Conservation (phyloP, 2,113 vertebrate species). For the Ornithorhynchus anatinus region DNA sequence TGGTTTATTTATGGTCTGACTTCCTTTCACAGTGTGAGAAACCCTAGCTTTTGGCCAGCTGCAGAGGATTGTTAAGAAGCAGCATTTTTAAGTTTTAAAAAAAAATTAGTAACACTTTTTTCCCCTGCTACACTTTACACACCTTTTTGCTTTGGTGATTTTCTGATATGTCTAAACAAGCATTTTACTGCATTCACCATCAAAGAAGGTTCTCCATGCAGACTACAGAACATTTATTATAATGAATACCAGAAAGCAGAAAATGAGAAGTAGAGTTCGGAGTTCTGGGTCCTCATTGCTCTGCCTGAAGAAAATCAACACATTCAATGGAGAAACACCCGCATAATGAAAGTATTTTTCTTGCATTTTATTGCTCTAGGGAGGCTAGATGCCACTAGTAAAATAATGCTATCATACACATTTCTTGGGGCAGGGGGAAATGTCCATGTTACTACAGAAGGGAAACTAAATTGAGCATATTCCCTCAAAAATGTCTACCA, state of each 20-base stretch:
- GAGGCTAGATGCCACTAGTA: background rate
- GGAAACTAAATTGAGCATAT: background rate
- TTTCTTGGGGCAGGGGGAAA: background rate
- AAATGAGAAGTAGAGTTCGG: constrained; percentile 17
- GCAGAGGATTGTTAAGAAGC: constrained; percentile 64
- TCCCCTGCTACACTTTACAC: constrained; percentile 32
- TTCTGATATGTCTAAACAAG: constrained; percentile 53
- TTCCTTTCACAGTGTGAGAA: constrained; percentile 68
- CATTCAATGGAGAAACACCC: background rate
- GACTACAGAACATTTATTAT: constrained; percentile 29
- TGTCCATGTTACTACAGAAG: background rate
- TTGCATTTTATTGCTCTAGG: background rate
- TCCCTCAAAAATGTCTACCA: background rate
- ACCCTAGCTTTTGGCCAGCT: constrained; percentile 74
- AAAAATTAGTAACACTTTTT: constrained; percentile 54
- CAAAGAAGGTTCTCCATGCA: constrained; percentile 43
- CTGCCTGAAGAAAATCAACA: constrained; percentile 26
- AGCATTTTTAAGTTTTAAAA: constrained; percentile 55
- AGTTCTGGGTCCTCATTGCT: constrained; percentile 23
- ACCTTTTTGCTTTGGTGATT: constrained; percentile 46
- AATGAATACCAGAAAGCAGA: constrained; percentile 52
- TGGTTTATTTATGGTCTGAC: constrained; percentile 73
- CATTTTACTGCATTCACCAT: constrained; percentile 38
- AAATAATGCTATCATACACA: background rate
- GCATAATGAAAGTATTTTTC: background rate